These are phyloP conservation scores for Hypomecis atomaria DNA, from an alignment of 2,888 invertebrate species.

Conservation along the genomic window DNA sequence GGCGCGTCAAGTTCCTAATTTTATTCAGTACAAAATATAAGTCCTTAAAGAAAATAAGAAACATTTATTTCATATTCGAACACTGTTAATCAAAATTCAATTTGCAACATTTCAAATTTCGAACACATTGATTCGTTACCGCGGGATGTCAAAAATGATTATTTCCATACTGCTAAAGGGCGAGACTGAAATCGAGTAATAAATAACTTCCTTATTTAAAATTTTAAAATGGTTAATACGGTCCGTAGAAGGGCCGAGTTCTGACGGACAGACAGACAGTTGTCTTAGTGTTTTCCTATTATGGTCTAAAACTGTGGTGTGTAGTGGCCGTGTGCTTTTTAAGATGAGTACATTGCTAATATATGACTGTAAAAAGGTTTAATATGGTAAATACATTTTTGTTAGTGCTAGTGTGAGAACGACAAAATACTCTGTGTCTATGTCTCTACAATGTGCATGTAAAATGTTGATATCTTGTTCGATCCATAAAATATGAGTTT, in stretches of 20 bases:
- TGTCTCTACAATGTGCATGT: background rate
- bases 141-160: constrained; percentile 62
- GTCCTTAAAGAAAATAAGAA: background rate
- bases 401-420: constrained; percentile 23
- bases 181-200: constrained; percentile 55
- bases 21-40: background rate
- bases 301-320: constrained; percentile 46
- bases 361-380: constrained; percentile 31
- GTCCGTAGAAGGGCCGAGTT: constrained; percentile 62
- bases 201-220: constrained; percentile 75
- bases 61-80: constrained; percentile 6
- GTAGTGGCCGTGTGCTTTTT: constrained; percentile 40
- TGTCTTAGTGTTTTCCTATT: constrained; percentile 47
- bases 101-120: constrained; percentile 11
- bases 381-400: constrained; percentile 27
- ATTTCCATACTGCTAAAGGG: constrained; percentile 53
- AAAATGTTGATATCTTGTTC: background rate
- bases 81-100: constrained; percentile 3
- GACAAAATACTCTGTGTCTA: background rate
- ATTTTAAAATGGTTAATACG: constrained; percentile 74
- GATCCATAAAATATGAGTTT: background rate
- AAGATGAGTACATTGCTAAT: constrained; percentile 45
- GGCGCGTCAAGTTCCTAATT: no score
- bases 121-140: constrained; percentile 38
- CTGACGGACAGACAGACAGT: constrained; percentile 70